These are phyloP conservation scores for Cheilosia urbana DNA, from an alignment of 2,888 invertebrate species.

Conservation along the genomic window DNA sequence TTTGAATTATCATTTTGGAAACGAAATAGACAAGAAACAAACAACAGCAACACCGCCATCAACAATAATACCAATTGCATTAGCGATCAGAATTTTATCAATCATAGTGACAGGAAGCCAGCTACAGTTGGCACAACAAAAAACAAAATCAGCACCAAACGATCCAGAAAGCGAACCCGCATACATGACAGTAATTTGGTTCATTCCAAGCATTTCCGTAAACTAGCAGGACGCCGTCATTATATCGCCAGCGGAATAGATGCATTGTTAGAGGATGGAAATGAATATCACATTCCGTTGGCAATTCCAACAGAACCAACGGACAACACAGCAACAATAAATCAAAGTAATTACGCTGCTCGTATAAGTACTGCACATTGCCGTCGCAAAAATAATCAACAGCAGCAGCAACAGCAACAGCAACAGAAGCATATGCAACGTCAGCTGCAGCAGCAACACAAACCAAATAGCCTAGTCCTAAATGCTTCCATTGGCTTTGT, in stretches of 20 bases:
- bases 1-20: slow-evolving; percentile 79
- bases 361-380: slow-evolving; percentile 30
- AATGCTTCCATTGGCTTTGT: slow-evolving; percentile 74
- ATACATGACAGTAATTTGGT: slow-evolving; percentile 66
- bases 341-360: slow-evolving; percentile 58
- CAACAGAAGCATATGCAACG: slow-evolving; percentile 28
- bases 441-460: slow-evolving; percentile 30
- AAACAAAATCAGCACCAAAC: slow-evolving; percentile 19
- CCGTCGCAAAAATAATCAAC: slow-evolving; percentile 51
- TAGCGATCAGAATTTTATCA: slow-evolving; percentile 61
- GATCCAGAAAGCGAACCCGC: slow-evolving; percentile 50
- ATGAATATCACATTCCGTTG: slow-evolving; percentile 57
- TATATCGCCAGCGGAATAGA: slow-evolving; percentile 54
- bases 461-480: slow-evolving; percentile 51
- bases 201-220: slow-evolving; percentile 44
- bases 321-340: slow-evolving; percentile 10
- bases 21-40: slow-evolving; percentile 65
- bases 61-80: slow-evolving; percentile 55
- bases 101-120: slow-evolving; percentile 11
- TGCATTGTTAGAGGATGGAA: slow-evolving; percentile 58
- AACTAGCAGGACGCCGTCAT: slow-evolving; percentile 59
- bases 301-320: slow-evolving; percentile 17
- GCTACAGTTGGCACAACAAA: slow-evolving; percentile 10
- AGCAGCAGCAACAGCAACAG: slow-evolving; percentile 38
- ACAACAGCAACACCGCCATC: slow-evolving; percentile 45